These are phyloP conservation scores for Diceros bicornis DNA, from an alignment of 2,797 vertebrate genomes.

Conservation along the genomic window DNA sequence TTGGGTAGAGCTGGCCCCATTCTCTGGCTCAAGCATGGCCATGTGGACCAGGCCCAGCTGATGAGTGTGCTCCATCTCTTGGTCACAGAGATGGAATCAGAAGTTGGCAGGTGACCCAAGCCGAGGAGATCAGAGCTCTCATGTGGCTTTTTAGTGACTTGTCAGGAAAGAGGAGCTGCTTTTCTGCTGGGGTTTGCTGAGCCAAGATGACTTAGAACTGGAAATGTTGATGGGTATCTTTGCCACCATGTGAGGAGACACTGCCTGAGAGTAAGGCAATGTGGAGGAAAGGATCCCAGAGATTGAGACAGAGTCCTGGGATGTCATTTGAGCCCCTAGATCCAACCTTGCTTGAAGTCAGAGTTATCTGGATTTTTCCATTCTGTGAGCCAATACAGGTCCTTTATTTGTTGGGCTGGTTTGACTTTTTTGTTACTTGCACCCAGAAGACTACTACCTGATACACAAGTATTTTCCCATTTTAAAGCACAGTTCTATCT, in stretches of 20 bases:
- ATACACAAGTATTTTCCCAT: neutral
- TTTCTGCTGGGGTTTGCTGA: neutral
- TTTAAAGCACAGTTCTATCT: neutral
- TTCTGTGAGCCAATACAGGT: neutral
- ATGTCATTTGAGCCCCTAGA: neutral
- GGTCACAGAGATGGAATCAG: neutral
- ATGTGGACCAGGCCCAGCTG: neutral
- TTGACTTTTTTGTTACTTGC: neutral
- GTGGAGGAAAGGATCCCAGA: neutral
- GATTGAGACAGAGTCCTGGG: neutral
- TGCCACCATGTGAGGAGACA: neutral
- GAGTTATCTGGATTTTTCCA: neutral
- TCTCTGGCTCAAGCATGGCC: neutral
- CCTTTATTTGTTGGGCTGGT: neutral
- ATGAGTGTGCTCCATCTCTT: neutral
- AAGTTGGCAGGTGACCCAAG: neutral
- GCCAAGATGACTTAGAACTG: neutral
- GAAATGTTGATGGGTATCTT: neutral
- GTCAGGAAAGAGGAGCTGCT: neutral
- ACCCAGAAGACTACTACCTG: neutral
- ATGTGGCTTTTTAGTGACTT: neutral
- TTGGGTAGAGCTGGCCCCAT: neutral
- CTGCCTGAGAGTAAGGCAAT: neutral
- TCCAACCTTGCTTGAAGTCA: neutral
- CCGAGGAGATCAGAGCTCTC: neutral